Conservation (phyloP, 2,113 vertebrate species). For the Phrynosoma blainvillii region DNA sequence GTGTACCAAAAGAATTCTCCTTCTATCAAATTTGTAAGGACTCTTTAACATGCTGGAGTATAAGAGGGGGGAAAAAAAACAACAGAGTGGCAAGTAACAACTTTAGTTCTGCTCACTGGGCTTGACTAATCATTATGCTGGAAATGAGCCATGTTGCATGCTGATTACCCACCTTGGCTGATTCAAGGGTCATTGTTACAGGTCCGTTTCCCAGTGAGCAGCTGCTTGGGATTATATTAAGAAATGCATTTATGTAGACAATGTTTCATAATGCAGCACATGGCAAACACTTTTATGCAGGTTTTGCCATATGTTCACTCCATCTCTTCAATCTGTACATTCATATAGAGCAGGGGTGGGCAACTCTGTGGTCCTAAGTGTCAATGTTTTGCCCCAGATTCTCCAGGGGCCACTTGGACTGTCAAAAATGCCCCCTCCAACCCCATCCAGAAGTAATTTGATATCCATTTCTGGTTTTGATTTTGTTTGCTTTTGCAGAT, state of each 20-base stretch:
- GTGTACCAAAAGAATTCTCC: neutral
- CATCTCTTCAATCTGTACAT: neutral
- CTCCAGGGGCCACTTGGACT: no score
- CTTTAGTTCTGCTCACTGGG: neutral
- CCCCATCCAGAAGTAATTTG: no score
- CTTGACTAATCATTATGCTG: neutral
- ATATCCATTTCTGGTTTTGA: no score
- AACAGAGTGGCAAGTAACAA: neutral
- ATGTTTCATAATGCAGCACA: neutral
- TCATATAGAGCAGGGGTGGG: neutral
- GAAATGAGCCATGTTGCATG: neutral
- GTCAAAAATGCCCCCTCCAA: no score
- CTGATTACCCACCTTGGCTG: neutral
- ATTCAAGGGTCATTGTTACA: conserved; percentile 20
- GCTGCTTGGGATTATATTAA: conserved; percentile 40
- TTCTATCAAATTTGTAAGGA: neutral
- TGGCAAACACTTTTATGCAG: neutral
- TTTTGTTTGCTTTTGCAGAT: no score
- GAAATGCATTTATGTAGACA: conserved; percentile 34
- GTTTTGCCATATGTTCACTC: neutral
- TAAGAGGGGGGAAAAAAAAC: neutral
- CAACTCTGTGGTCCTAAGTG: neutral
- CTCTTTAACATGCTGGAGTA: rapidly evolving
- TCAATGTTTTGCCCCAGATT: no score
- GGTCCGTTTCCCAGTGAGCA: neutral